Base-by-base conservation (phyloP, 2,797 vertebrate species). In the Anisognathus igniventris region DNA sequence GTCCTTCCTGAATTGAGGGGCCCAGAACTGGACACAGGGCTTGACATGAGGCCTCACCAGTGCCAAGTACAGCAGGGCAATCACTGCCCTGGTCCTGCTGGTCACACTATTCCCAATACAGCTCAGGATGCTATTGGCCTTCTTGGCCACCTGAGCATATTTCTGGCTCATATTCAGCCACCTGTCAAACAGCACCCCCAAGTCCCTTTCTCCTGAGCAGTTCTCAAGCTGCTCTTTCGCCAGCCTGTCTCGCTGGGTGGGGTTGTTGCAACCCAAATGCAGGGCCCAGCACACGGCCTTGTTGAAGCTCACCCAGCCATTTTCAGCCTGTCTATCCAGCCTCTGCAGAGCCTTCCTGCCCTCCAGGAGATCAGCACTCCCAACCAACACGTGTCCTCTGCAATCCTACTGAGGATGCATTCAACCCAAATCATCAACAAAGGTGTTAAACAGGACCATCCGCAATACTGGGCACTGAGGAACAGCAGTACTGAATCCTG, bases 231-330 rank as follows among this genome's bases (percentile, higher is more conserved):
- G 9, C 21, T 40, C 35, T 83, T 30, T 14, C 5, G 7, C 16
- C 20, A 47, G 20, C 13, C 28, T 54, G 33, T 71, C 30, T 61
- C 0, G 0, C 40, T 45, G 40, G 20, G 7, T n/a, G 33, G 24
- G 28, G 19, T 54, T 64, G 40, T 54, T 54, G 28, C 2, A 16
- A 22, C 18, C 24, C 30, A 47, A 39, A 44, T 30, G 16, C 58
- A 40, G 33, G 28, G 25, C 33, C 1, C 0, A 0, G 33, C 50
- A 40, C 10, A 14, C 13, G 14, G 33, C 40, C 13, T 56, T 56
- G 17, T 30, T 24, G 68, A 18, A 47, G 35, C 20, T 54, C 35
- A 20, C 33, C 13, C 20, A 30, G 42, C 20, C 1, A 1, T 65
- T 33, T 31, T 65, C 30, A 56, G 17, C 60, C 42, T 44, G 39